phyloP scores from a whole-genome alignment of 1,140 invertebrate species.

The Notospermus geniculatus region DNA sequence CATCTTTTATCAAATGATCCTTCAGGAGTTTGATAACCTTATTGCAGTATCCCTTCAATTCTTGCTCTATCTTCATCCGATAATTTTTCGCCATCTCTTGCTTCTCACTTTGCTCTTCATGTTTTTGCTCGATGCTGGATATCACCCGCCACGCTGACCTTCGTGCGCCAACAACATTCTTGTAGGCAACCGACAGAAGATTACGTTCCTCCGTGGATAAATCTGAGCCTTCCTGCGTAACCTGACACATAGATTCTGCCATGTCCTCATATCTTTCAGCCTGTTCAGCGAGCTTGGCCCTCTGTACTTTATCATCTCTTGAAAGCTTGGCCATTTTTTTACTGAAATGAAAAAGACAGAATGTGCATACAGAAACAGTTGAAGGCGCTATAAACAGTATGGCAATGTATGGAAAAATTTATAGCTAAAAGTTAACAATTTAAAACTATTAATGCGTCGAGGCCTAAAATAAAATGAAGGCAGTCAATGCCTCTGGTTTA shows the following conservation, averaged over 20 bases:
- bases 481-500: no score
- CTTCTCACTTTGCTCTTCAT: conserved; percentile 98
- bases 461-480: no score
- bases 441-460: no score
- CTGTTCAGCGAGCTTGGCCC: conserved; percentile 29
- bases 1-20: conserved; percentile 82
- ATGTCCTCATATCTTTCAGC: conserved; percentile 33
- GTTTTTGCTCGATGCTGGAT: conserved; percentile 83
- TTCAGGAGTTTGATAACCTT: conserved; percentile 95
- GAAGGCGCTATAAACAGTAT: no score
- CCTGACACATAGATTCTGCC: conserved; percentile 67
- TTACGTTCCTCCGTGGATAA: conserved; percentile 89
- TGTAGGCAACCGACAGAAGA: conserved; percentile 94
- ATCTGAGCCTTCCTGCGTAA: conserved; percentile 80
- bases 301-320: conserved; percentile 19
- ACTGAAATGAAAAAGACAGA: no score
- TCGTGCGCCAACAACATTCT: conserved; percentile 95
- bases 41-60: conserved; percentile 96
- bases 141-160: conserved; percentile 96
- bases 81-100: conserved; percentile 93
- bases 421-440: no score
- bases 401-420: no score
- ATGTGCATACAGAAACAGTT: no score
- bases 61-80: conserved; percentile 96
- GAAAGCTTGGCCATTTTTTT: neutral